Evolutionary conservation across 2,797 vertebrate genomes (phyloP).

Genomic region (Hippoglossus hippoglossus): DNA sequence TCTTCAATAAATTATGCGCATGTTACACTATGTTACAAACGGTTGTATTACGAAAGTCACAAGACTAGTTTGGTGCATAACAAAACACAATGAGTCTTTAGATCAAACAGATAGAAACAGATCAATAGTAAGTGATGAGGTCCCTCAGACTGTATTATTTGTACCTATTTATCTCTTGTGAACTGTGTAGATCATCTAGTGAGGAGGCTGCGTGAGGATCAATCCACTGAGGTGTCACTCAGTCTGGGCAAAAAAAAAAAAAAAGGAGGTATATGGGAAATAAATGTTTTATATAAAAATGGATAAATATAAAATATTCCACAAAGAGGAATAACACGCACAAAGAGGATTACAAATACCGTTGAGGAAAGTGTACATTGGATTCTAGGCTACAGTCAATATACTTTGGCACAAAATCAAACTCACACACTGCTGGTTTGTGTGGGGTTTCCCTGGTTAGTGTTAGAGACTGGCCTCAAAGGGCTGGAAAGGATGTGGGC

Average conservation of each 20-base stretch:
- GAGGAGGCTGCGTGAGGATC: conserved; percentile 13
- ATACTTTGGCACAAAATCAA: conserved; percentile 68
- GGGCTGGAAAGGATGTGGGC: conserved; percentile 33
- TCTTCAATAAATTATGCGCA: conserved; percentile 6
- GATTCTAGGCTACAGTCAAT: conserved; percentile 45
- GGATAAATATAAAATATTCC: conserved; percentile 76
- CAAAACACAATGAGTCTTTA: neutral
- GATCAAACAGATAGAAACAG: neutral
- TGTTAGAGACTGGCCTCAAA: conserved; percentile 58
- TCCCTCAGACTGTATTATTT: conserved; percentile 17
- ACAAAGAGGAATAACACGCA: conserved; percentile 55
- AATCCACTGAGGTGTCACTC: conserved; percentile 10
- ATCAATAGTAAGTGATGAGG: neutral
- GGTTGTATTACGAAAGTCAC: neutral
- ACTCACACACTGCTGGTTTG: conserved; percentile 33
- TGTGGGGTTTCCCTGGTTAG: conserved; percentile 47
- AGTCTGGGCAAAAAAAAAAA: conserved; percentile 27
- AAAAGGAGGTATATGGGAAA: conserved; percentile 24
- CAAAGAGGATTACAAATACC: conserved; percentile 50
- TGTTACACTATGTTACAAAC: neutral
- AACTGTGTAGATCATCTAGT: conserved; percentile 17
- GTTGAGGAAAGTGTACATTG: conserved; percentile 41
- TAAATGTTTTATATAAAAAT: conserved; percentile 43
- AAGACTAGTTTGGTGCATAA: neutral
- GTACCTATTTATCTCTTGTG: conserved; percentile 4